Conservation (phyloP, 2,113 vertebrate species). For the Sminthopsis crassicaudata region DNA sequence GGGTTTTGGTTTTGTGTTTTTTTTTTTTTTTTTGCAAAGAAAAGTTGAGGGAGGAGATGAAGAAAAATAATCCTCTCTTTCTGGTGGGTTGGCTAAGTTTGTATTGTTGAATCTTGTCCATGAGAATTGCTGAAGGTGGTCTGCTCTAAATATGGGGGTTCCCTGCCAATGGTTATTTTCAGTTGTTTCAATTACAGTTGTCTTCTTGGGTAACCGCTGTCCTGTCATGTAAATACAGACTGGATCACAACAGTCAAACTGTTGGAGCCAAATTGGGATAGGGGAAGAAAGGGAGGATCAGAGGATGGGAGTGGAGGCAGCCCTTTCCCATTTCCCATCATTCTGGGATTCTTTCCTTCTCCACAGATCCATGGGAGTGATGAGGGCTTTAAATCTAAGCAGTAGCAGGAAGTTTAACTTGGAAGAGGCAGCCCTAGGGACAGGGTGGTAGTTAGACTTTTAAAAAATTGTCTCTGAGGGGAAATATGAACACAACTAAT, state of each 20-base stretch:
- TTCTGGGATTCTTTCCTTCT: conserved; percentile 29
- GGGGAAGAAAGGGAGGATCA: neutral
- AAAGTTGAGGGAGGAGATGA: conserved; percentile 3
- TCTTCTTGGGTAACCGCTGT: conserved; percentile 72
- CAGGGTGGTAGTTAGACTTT: conserved; percentile 67
- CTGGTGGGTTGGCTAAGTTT: conserved; percentile 50
- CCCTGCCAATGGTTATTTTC: conserved; percentile 85
- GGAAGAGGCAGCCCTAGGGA: conserved; percentile 67
- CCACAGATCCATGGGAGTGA: conserved; percentile 69
- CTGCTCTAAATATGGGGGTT: conserved; percentile 79
- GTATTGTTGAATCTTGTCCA: conserved; percentile 57
- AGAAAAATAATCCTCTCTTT: conserved; percentile 12
- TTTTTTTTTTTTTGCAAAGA: neutral
- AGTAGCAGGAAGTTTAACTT: conserved; percentile 68
- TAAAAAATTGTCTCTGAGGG: conserved; percentile 75
- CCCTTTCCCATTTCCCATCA: neutral
- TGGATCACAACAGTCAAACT: conserved; percentile 57
- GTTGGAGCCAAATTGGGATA: neutral
- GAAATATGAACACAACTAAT: conserved; percentile 74
- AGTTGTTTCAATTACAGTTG: conserved; percentile 82
- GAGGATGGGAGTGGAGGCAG: neutral
- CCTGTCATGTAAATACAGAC: conserved; percentile 75
- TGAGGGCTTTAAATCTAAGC: conserved; percentile 67
- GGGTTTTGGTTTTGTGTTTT: no score
- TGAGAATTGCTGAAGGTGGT: conserved; percentile 78